phyloP scores from a whole-genome alignment of 2,113 vertebrate species.

The Circaetus cinerascens region DNA sequence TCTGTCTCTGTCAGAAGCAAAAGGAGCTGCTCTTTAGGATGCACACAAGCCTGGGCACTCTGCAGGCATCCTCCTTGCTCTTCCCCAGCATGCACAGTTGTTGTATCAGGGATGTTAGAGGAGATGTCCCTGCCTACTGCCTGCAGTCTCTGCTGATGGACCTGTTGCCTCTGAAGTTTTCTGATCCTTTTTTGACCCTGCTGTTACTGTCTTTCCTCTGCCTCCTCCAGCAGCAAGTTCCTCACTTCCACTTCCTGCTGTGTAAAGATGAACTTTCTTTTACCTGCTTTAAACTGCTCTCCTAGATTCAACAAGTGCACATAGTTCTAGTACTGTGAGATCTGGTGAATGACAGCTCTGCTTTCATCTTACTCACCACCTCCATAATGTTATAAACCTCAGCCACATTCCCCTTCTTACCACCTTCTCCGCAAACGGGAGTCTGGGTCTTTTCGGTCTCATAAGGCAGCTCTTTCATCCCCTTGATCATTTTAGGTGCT shows the following conservation, averaged over 20 bases:
- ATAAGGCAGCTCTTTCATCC: not conserved
- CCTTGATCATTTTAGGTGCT: not conserved
- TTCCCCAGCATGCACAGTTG: not conserved
- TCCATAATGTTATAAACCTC: not conserved
- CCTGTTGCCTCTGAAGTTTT: not conserved
- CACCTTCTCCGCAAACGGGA: not conserved
- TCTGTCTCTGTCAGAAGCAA: not conserved
- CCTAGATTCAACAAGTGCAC: not conserved
- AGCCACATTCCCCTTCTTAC: not conserved
- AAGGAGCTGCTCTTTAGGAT: not conserved
- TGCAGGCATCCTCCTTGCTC: not conserved
- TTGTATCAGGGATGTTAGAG: not conserved
- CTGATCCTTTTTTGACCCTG: not conserved
- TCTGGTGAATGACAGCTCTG: not conserved
- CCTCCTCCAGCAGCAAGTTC: not conserved
- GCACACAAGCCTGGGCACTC: not conserved
- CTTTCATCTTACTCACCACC: not conserved
- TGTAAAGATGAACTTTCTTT: not conserved
- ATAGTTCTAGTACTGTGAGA: not conserved
- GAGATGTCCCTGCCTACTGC: not conserved
- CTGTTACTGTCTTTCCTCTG: not conserved
- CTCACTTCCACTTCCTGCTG: not conserved
- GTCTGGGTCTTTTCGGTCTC: rapidly evolving
- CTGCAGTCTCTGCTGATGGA: not conserved
- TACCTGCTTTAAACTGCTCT: not conserved